Base-by-base conservation (phyloP, 64 coral and sea anemone genomes). In the Acropora tenuis region DNA sequence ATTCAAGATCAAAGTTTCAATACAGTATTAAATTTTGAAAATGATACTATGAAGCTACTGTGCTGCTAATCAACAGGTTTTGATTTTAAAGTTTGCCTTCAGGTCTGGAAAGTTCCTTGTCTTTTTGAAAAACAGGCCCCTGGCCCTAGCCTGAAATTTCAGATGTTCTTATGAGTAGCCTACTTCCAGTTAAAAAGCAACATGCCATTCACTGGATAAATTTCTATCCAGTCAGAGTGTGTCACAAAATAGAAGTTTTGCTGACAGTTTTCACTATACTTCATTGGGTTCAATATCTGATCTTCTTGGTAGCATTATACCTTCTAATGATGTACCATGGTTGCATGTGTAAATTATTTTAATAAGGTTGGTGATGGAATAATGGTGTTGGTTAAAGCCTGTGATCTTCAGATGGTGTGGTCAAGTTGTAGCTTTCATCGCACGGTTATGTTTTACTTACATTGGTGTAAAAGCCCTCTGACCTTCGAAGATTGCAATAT, bases 361-460 rank as follows among this genome's bases (percentile, higher is more conserved):
- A 74, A 74, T 74, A 74, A 74, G n/a, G 18, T 74, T 74, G 71
- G 71, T 74, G 71, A 74, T 74, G 71, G 71, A 74, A 74, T 74
- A 74, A 74, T 74, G 7, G 19, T 74, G 71, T 74, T 74, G 71
- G 71, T 74, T 74, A 40, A 74, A 74, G 19, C 71, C 71, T 74
- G 19, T 74, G 71, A 74, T 74, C 71, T 74, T 74, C 71, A 43
- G 71, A 74, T 74, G 71, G 71, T 74, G 71, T 74, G 71, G 71
- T 41, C 71, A 20, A 74, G 19, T 74, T 74, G 71, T 74, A 74
- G 71, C 71, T 19, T 74, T 43, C 71, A 74, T 74, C 71, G 41
- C 41, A 40, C 71, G 18, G n/a, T 74, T 74, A 74, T 74, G n/a
- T 74, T 74, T 74, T 74, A 41, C 71, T 74, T 74, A 41, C 71